A percentile compares a stretch with the other conserved stretches of the same genome.
phyloP scores from a whole-genome alignment of 2,888 invertebrate species.

The Eremobia ochroleuca region DNA sequence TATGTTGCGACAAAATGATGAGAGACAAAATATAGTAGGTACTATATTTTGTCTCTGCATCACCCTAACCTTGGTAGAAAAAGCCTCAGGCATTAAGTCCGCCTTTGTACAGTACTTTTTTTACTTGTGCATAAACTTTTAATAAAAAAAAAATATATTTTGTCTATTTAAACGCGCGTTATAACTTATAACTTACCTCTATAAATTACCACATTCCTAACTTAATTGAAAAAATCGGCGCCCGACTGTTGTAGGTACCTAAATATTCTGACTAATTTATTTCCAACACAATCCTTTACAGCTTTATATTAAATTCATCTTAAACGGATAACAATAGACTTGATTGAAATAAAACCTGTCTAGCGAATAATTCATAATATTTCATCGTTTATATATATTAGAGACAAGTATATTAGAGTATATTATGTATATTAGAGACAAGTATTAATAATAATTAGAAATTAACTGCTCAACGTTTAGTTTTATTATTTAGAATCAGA shows the following conservation, averaged over 20 bases:
- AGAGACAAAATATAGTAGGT: too few species aligned
- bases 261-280: conserved; percentile 18
- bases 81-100: too few species aligned
- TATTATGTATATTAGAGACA: conserved; percentile 25
- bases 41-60: too few species aligned
- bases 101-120: too few species aligned
- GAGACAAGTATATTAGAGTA: conserved; percentile 28
- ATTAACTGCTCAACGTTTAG: conserved; percentile 8
- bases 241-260: not conserved
- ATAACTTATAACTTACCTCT: too few species aligned
- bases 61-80: too few species aligned
- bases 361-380: conserved; percentile 37
- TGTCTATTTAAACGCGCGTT: too few species aligned
- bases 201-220: not conserved
- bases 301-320: conserved; percentile 35
- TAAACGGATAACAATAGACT: conserved; percentile 33
- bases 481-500: conserved; percentile 9
- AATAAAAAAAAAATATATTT: too few species aligned
- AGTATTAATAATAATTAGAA: conserved; percentile 33
- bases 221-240: too few species aligned
- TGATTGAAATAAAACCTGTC: conserved; percentile 49
- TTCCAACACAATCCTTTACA: conserved; percentile 22
- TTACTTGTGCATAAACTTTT: too few species aligned
- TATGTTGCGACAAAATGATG: too few species aligned
- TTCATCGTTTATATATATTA: conserved; percentile 26